Evolutionary conservation across 2,113 vertebrate genomes (phyloP).

Genomic region (Euleptes europaea): DNA sequence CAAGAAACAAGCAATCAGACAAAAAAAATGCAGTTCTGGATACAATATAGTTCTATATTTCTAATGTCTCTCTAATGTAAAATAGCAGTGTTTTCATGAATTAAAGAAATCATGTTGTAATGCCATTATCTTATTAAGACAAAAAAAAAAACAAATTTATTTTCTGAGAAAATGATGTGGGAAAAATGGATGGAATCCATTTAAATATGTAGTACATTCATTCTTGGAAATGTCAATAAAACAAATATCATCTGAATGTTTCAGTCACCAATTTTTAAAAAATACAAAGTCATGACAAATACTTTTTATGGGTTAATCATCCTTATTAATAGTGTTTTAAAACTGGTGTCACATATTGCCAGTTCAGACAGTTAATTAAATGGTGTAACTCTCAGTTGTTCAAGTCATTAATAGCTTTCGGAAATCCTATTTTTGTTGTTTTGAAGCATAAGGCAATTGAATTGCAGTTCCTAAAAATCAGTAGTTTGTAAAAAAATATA

Average conservation of each 20-base stretch:
- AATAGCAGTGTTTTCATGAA: background rate
- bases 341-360: slow-evolving; percentile 3
- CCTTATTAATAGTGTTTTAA: background rate
- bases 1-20: background rate
- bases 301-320: background rate
- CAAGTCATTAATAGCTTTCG: slow-evolving; percentile 1
- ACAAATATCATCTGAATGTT: background rate
- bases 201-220: slow-evolving; percentile 12
- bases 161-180: background rate
- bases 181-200: background rate
- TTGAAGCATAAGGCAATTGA: background rate
- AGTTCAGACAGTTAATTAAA: slow-evolving; percentile 20
- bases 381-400: background rate
- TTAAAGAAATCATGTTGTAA: background rate
- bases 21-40: background rate
- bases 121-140: background rate
- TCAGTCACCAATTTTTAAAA: slow-evolving; percentile 40
- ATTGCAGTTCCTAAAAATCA: slow-evolving; percentile 8
- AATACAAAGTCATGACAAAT: background rate
- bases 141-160: background rate
- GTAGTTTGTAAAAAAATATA: background rate
- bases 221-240: background rate
- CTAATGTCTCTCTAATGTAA: background rate
- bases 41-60: background rate
- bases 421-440: slow-evolving; percentile 3